Percentiles rank a stretch among this genome's conserved stretches.
Conservation (phyloP, 2,113 vertebrate genomes). For the Panurus biarmicus region DNA sequence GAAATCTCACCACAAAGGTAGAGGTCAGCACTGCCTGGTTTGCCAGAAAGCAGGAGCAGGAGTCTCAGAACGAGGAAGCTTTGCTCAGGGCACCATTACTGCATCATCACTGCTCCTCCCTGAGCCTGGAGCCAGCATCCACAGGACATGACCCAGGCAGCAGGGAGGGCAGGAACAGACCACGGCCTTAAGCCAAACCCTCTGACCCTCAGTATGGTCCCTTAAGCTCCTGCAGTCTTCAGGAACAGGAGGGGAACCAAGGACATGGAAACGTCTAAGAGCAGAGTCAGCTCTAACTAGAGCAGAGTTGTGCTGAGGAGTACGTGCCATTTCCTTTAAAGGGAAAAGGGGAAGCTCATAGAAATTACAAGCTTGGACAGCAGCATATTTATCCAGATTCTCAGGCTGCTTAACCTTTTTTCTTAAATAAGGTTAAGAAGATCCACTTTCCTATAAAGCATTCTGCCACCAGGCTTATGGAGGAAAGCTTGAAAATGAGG, state of each 20-base stretch:
- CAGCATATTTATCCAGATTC: not conserved
- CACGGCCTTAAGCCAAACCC: not conserved
- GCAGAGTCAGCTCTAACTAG: not conserved
- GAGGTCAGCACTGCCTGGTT: not conserved
- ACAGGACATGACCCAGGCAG: not conserved
- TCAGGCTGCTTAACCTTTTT: not conserved
- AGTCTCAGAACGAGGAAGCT: not conserved
- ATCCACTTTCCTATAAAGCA: not conserved
- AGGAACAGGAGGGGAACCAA: not conserved
- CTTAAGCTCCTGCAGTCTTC: not conserved
- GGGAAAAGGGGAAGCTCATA: not conserved
- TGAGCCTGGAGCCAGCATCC: not conserved
- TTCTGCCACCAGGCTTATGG: not conserved
- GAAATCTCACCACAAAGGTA: not conserved
- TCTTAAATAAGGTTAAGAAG: not conserved
- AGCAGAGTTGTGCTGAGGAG: not conserved
- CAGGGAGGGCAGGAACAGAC: not conserved
- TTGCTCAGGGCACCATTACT: not conserved
- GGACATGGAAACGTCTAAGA: not conserved
- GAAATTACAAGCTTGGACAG: not conserved
- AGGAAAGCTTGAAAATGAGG: not conserved
- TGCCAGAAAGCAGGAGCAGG: not conserved
- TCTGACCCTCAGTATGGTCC: not conserved
- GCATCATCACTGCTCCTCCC: not conserved
- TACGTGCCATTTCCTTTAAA: not conserved